Percentiles rank a stretch among this genome's conserved stretches.
Evolutionary conservation across 2,888 invertebrate species (phyloP).

Genomic region (Ptychoptera albimana): DNA sequence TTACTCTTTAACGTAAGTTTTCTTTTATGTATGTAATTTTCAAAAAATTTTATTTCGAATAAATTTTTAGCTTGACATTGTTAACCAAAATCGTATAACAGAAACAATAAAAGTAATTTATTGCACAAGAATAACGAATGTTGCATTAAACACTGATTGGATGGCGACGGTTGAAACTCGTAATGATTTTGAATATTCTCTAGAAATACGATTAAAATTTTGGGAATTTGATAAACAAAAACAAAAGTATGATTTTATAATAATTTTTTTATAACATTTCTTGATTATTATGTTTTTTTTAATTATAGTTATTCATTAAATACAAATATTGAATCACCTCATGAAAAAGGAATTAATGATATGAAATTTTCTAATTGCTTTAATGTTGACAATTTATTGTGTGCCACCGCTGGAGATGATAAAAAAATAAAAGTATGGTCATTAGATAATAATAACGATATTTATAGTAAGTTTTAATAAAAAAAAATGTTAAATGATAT

Average conservation of each 20-base stretch:
- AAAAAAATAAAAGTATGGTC: slow-evolving; percentile 56
- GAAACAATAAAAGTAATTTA: slow-evolving; percentile 41
- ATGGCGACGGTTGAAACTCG: slow-evolving; percentile 53
- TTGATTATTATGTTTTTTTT: slow-evolving; percentile 5
- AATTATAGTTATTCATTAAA: slow-evolving; percentile 46
- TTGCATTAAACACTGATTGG: slow-evolving; percentile 56
- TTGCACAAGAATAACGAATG: slow-evolving; percentile 46
- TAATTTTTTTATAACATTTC: neutral
- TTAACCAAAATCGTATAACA: slow-evolving; percentile 50
- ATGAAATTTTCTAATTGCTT: slow-evolving; percentile 43
- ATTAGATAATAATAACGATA: slow-evolving; percentile 37
- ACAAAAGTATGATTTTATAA: slow-evolving; percentile 35
- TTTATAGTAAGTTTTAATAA: slow-evolving; percentile 31
- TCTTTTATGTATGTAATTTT: neutral
- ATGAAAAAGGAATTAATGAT: slow-evolving; percentile 40
- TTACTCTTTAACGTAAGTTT: slow-evolving; percentile 52
- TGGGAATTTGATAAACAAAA: slow-evolving; percentile 44
- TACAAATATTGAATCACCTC: slow-evolving; percentile 57
- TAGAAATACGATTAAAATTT: slow-evolving; percentile 57
- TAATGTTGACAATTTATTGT: slow-evolving; percentile 31
- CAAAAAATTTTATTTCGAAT: neutral
- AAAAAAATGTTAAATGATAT: slow-evolving; percentile 7
- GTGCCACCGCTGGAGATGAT: slow-evolving; percentile 51
- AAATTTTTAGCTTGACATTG: slow-evolving; percentile 45
- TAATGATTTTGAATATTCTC: slow-evolving; percentile 37